Conservation (phyloP, 2,113 vertebrate genomes). For the Brachypodius melanocephalos region DNA sequence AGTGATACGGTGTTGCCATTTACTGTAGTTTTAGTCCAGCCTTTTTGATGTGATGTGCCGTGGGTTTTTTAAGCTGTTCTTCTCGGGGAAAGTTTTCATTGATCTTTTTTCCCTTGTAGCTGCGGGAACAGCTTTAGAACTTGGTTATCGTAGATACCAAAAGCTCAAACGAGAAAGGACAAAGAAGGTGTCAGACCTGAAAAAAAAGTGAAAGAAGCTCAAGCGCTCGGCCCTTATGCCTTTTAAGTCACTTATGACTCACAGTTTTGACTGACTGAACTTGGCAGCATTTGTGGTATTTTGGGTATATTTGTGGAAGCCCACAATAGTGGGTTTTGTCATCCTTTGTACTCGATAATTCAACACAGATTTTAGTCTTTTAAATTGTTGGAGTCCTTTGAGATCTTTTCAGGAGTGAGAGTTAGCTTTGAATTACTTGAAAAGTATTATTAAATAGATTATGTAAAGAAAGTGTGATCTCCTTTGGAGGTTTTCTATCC, state of each 20-base stretch:
- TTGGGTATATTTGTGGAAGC: slow-evolving; percentile 20
- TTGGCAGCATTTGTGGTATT: slow-evolving; percentile 22
- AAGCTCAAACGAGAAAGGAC: not conserved
- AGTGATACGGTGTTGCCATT: not conserved
- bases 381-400: not conserved
- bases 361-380: slow-evolving; percentile 12
- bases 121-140: not conserved
- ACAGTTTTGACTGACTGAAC: not conserved
- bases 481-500: slow-evolving; percentile 32
- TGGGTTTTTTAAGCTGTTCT: not conserved
- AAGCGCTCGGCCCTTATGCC: not conserved
- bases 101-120: not conserved
- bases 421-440: slow-evolving; percentile 48
- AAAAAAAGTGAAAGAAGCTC: not conserved
- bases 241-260: slow-evolving; percentile 24
- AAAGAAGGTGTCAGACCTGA: not conserved
- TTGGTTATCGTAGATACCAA: not conserved
- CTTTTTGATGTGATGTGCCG: not conserved
- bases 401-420: slow-evolving; percentile 25
- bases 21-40: not conserved
- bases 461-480: slow-evolving; percentile 34
- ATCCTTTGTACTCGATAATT: slow-evolving; percentile 35
- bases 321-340: slow-evolving; percentile 1
- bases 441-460: slow-evolving; percentile 50
- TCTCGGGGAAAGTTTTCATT: not conserved